phyloP scores from a whole-genome alignment of 2,888 invertebrate genomes.

The Nymphalis urticae region DNA sequence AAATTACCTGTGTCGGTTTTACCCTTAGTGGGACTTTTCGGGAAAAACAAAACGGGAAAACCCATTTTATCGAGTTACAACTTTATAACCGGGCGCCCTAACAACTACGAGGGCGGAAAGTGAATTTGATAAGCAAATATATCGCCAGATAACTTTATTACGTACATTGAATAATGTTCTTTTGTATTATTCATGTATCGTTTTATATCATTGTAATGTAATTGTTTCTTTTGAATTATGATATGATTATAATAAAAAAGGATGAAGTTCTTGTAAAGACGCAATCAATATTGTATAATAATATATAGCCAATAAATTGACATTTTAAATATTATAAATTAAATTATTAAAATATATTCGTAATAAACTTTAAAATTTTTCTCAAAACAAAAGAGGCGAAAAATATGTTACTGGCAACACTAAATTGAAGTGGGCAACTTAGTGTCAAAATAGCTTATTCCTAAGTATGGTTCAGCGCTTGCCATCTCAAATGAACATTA shows the following conservation, averaged over 20 bases:
- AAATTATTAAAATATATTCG: too few species aligned
- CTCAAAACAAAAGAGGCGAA: background rate
- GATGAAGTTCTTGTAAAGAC: too few species aligned
- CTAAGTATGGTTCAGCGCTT: slow-evolving; percentile 20
- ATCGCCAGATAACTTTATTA: slow-evolving; percentile 20
- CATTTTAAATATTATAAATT: too few species aligned
- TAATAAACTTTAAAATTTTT: too few species aligned
- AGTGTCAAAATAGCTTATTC: slow-evolving; percentile 9
- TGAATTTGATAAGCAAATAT: slow-evolving; percentile 31
- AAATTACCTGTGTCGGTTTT: slow-evolving; percentile 10
- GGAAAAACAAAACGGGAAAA: slow-evolving; percentile 35
- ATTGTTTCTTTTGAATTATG: background rate
- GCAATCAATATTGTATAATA: too few species aligned
- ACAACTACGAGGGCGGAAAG: slow-evolving; percentile 22
- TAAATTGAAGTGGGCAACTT: slow-evolving; percentile 10
- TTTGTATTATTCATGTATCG: slow-evolving; percentile 6
- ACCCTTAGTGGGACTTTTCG: slow-evolving; percentile 17
- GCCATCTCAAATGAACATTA: slow-evolving; percentile 29
- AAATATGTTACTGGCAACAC: slow-evolving; percentile 14
- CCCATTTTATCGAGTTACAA: slow-evolving; percentile 40
- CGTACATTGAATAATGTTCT: slow-evolving; percentile 10
- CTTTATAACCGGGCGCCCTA: slow-evolving; percentile 34
- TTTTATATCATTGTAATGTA: background rate
- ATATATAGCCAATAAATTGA: too few species aligned
- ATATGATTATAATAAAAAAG: too few species aligned